Evolutionary conservation across 2,113 vertebrate genomes (phyloP).

Genomic region (Struthio camelus): DNA sequence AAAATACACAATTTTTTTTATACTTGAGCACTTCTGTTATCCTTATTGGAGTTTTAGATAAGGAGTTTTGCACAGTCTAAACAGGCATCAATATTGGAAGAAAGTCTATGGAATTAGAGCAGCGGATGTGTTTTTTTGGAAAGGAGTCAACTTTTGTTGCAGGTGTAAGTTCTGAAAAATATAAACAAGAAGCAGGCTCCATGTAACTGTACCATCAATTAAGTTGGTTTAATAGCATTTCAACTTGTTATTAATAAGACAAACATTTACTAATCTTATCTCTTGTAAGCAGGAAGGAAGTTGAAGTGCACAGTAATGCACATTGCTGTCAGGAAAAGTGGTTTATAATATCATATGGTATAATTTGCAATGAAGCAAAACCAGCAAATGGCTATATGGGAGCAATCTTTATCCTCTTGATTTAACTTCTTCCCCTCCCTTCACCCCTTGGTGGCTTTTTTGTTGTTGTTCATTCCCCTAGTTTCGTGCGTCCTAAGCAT

Average conservation of each 20-base stretch:
- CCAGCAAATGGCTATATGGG: constrained; percentile 53
- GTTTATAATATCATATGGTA: constrained; percentile 65
- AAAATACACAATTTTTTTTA: constrained; percentile 74
- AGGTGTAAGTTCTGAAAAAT: constrained; percentile 56
- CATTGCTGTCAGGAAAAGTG: constrained; percentile 53
- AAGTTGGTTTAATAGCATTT: constrained; percentile 67
- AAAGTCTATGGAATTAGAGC: constrained; percentile 58
- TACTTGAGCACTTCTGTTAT: constrained; percentile 61
- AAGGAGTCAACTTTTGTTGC: constrained; percentile 31
- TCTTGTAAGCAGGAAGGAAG: constrained; percentile 68
- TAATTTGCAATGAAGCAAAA: constrained; percentile 68
- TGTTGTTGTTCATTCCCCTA: constrained; percentile 31
- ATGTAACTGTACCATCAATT: constrained; percentile 52
- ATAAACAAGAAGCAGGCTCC: constrained; percentile 49
- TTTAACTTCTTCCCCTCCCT: constrained; percentile 54
- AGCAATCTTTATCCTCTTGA: constrained; percentile 56
- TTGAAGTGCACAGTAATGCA: constrained; percentile 67
- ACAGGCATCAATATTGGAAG: constrained; percentile 52
- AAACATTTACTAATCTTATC: constrained; percentile 72
- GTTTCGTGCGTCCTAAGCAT: constrained; percentile 40
- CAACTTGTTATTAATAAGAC: constrained; percentile 72
- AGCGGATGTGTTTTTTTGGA: constrained; percentile 47
- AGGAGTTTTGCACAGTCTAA: constrained; percentile 71
- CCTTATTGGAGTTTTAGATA: constrained; percentile 61
- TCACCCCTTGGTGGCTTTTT: not conserved